Evolutionary conservation across 2,113 vertebrate species (phyloP).

Genomic region (Petromus typicus): DNA sequence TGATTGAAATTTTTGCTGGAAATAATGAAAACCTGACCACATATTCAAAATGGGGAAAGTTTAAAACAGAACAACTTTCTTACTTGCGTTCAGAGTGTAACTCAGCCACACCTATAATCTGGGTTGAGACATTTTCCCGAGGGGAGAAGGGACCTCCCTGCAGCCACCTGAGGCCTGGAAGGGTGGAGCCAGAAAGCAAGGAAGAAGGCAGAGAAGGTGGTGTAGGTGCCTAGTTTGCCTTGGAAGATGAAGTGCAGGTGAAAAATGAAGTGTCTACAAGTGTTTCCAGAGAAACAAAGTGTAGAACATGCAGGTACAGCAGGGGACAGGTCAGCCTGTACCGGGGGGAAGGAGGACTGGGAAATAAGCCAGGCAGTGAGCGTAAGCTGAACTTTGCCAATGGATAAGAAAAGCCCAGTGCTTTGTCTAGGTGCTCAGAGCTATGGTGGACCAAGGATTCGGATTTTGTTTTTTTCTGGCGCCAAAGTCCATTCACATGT

Average conservation of each 20-base stretch:
- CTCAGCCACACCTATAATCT: accelerated
- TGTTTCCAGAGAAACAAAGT: neutral
- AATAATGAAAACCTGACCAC: neutral
- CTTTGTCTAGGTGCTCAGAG: neutral
- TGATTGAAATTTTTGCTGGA: neutral
- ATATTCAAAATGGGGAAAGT: neutral
- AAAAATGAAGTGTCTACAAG: neutral
- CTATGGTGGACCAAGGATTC: neutral
- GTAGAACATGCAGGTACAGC: neutral
- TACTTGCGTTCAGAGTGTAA: neutral
- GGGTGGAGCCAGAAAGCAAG: neutral
- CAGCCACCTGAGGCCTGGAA: accelerated
- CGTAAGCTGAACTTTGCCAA: neutral
- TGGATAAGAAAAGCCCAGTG: neutral
- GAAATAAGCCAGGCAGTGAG: neutral
- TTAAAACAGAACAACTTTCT: neutral
- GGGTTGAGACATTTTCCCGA: neutral
- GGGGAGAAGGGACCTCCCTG: neutral
- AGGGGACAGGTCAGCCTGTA: neutral
- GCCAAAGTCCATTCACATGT: neutral
- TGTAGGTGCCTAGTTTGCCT: neutral
- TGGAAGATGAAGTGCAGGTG: neutral
- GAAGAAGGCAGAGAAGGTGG: accelerated
- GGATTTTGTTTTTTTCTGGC: neutral
- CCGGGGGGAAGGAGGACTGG: neutral